A percentile compares a stretch with the other conserved stretches of the same genome.
phyloP scores from a whole-genome alignment of 2,113 vertebrate genomes.

The Dissostichus mawsoni region DNA sequence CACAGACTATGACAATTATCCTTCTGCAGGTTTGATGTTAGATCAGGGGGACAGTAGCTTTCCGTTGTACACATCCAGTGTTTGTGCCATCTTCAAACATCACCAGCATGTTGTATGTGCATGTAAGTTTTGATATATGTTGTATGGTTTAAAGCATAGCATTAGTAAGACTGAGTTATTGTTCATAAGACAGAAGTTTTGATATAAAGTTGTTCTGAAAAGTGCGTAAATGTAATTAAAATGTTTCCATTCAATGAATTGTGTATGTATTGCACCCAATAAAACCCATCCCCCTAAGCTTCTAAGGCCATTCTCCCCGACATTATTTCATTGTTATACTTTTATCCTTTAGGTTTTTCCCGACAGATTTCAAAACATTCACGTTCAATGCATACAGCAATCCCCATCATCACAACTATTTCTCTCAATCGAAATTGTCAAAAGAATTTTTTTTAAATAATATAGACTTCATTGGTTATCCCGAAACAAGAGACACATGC shows the following conservation, averaged over 20 bases:
- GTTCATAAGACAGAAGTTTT: conserved; percentile 45
- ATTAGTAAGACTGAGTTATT: conserved; percentile 44
- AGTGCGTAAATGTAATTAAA: conserved; percentile 59
- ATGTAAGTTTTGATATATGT: background rate
- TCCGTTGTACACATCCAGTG: background rate
- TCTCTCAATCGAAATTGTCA: conserved; percentile 18
- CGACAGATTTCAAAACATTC: conserved; percentile 52
- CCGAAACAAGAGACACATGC: conserved; percentile 60
- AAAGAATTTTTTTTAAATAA: conserved; percentile 28
- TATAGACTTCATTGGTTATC: conserved; percentile 27
- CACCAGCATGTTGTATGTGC: conserved; percentile 1
- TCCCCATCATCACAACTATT: conserved; percentile 14
- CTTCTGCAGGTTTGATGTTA: conserved; percentile 22
- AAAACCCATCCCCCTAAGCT: conserved; percentile 17
- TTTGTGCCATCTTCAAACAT: conserved; percentile 12
- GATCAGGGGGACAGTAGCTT: background rate
- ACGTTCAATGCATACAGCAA: conserved; percentile 18
- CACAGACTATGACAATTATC: conserved; percentile 17
- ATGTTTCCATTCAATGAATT: conserved; percentile 49
- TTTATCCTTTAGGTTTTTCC: conserved; percentile 25
- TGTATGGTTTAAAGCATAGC: conserved; percentile 17
- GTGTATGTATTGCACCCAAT: conserved; percentile 52
- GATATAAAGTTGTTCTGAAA: conserved; percentile 55
- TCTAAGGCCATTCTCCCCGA: conserved; percentile 69
- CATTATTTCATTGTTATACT: conserved; percentile 19